These are phyloP conservation scores for Nycticebus coucang DNA, from an alignment of 2,113 vertebrate species.

Conservation along the genomic window DNA sequence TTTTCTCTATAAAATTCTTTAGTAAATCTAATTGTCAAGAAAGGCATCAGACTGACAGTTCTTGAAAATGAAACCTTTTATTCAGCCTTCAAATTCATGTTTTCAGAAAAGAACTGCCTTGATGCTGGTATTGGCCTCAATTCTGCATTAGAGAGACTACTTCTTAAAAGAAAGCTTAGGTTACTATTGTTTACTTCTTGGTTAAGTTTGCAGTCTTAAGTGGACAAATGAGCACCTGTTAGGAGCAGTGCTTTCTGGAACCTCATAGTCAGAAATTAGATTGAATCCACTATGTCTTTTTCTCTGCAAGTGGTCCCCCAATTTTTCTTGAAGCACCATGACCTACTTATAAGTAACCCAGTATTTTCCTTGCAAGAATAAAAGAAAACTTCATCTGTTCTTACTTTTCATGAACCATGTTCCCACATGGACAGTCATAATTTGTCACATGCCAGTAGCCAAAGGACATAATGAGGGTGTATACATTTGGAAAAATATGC, in stretches of 20 bases:
- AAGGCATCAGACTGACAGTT: constrained; percentile 66
- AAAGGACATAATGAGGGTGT: not conserved
- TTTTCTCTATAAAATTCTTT: constrained; percentile 71
- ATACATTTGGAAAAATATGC: not conserved
- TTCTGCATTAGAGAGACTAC: not conserved
- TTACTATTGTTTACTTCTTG: constrained; percentile 42
- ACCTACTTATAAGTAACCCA: constrained; percentile 36
- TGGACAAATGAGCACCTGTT: not conserved
- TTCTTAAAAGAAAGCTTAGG: not conserved
- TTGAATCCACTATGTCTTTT: not conserved
- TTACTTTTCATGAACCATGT: not conserved
- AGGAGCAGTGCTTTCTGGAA: not conserved
- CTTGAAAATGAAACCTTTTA: constrained; percentile 54
- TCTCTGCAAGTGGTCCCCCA: not conserved
- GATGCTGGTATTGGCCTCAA: not conserved
- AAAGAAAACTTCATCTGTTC: not conserved
- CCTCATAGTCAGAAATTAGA: not conserved
- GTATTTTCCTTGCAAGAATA: constrained; percentile 2
- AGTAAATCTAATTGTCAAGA: constrained; percentile 72
- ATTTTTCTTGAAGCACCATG: not conserved
- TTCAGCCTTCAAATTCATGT: not conserved
- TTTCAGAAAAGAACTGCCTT: not conserved
- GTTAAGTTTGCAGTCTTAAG: not conserved
- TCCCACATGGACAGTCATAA: not conserved
- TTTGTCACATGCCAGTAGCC: not conserved